A percentile compares a stretch with the other conserved stretches of the same genome.
These are phyloP conservation scores for Synanthedon formicaeformis DNA, from an alignment of 2,888 invertebrate species.

Conservation along the genomic window DNA sequence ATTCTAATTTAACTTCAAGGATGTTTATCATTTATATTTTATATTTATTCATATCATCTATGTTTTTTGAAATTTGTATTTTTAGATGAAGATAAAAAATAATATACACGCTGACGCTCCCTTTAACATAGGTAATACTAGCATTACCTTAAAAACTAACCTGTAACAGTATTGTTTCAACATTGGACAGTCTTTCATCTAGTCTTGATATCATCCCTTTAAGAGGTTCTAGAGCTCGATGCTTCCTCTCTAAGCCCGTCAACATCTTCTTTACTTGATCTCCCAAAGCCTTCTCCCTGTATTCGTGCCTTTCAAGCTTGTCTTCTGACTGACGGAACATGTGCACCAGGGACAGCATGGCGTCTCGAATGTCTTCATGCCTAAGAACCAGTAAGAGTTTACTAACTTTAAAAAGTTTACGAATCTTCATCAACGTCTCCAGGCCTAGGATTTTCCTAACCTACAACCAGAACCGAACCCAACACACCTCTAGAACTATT, in stretches of 20 bases:
- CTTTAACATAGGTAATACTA: neutral
- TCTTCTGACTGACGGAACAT: constrained; percentile 84
- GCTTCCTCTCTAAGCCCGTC: constrained; percentile 77
- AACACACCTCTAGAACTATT: no score
- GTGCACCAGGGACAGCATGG: constrained; percentile 82
- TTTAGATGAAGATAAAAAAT: neutral
- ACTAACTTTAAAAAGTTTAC: no score
- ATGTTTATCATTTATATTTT: no score
- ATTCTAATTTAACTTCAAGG: no score
- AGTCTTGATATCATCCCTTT: constrained; percentile 77
- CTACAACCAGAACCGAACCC: no score
- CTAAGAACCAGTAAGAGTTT: constrained; percentile 33
- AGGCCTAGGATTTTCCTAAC: no score
- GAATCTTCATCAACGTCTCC: no score
- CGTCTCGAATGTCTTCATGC: constrained; percentile 80
- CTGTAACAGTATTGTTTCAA: constrained; percentile 81
- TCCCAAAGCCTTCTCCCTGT: constrained; percentile 81
- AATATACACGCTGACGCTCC: neutral
- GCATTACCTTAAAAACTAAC: constrained; percentile 32
- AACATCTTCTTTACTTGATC: constrained; percentile 83
- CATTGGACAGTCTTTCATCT: constrained; percentile 80
- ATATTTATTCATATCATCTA: no score
- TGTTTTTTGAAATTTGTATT: neutral
- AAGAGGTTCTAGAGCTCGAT: constrained; percentile 76
- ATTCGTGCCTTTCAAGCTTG: constrained; percentile 87